Percentiles rank a stretch among this genome's conserved stretches.
phyloP scores from a whole-genome alignment of 2,888 invertebrate species.

The Ectobius pallidus region DNA sequence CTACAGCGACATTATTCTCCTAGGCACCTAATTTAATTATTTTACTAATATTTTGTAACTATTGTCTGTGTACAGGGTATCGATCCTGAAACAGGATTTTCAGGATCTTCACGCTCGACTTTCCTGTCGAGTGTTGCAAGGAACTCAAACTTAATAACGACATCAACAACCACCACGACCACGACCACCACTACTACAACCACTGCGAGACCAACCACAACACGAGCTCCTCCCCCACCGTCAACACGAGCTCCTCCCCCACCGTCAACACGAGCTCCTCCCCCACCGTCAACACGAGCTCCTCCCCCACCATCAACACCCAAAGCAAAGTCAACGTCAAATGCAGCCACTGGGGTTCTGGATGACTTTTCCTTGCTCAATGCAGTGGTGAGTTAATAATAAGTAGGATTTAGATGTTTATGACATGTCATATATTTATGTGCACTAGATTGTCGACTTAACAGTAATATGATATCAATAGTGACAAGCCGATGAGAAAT shows the following conservation, averaged over 20 bases:
- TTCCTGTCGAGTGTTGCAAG: conserved; percentile 6
- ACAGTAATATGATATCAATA: too few relatives aligned
- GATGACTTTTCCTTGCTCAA: conserved; percentile 26
- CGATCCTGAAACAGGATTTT: background rate
- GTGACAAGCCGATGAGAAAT: too few relatives aligned
- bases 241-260: conserved; percentile 32
- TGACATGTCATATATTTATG: too few relatives aligned
- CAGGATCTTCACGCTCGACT: background rate
- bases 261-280: background rate
- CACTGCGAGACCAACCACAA: conserved; percentile 32
- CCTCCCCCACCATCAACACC: background rate
- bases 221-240: conserved; percentile 37
- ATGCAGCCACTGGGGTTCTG: background rate
- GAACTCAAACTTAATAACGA: conserved; percentile 15
- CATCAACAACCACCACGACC: conserved; percentile 22
- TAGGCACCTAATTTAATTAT: too few relatives aligned
- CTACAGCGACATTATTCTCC: too few relatives aligned
- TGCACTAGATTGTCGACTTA: too few relatives aligned
- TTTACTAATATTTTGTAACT: too few relatives aligned
- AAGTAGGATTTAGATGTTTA: too few relatives aligned
- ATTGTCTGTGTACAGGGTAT: conserved; percentile 8
- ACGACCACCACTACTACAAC: conserved; percentile 35
- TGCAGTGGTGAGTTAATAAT: conserved; percentile 24
- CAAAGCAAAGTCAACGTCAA: background rate
- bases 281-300: background rate